Evolutionary conservation across 2,113 vertebrate genomes (phyloP), one percentile per base, ranked within the genome.

Genomic region (Alligator mississippiensis): DNA sequence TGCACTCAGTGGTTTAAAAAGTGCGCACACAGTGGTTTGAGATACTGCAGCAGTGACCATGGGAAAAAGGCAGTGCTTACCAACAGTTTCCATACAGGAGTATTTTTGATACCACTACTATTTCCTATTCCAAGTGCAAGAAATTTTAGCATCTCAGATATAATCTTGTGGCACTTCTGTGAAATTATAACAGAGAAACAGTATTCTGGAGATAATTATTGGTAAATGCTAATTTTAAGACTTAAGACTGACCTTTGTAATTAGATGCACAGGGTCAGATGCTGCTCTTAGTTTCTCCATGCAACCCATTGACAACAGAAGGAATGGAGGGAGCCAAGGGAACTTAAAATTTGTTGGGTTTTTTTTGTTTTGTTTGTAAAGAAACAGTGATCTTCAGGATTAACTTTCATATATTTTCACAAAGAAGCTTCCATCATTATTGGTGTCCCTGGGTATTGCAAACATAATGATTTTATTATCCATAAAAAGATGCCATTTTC

Each of bases 331-430:
- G 47, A 47, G 38, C 80, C 30, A 61, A 76, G 80, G 27, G 88
- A 62, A 5, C 38, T 25, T 75, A 83, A 15, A 47, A 30, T 61
- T 90, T 90, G 80, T 77, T 74, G 87, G 90, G 66, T 25, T 77
- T 89, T 84, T 75, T 88, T 84, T 92, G 34, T 85, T 61, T 79
- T 82, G 34, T 85, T 61, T 79, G 80, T 84, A 74, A 63, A 84
- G 55, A 85, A 66, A 5, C 11, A 80, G n/a, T 34, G 61, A 0
- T 88, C 21, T 91, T 88, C 55, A 90, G 61, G 84, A 60, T 88
- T 91, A 86, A 82, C 72, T 82, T 93, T 72, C 47, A 47, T 47
- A 47, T 47, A 47, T 47, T 47, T 47, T 47, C 47, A 47, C 47
- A 47, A 47, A 47, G 47, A 47, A 47, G 47, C 47, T 47, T 47